Evolutionary conservation across 2,797 vertebrate species (phyloP).

Genomic region (Scleropages formosus): DNA sequence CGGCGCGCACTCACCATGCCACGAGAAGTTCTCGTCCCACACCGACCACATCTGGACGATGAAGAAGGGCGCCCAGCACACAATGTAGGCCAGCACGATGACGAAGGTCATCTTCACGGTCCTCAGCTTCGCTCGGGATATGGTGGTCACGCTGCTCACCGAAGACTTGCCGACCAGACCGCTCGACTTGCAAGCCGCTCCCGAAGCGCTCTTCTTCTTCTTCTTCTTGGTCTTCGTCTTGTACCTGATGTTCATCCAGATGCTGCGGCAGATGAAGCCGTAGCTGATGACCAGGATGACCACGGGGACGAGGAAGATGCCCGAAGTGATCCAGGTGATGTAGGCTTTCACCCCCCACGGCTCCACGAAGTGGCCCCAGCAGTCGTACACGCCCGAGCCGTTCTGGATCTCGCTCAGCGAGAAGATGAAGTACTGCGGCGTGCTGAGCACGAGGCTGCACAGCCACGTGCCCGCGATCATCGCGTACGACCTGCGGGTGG

Average conservation of each 20-base stretch:
- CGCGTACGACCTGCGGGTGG: conserved; percentile 80
- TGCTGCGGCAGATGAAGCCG: conserved; percentile 88
- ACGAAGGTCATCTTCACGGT: conserved; percentile 97
- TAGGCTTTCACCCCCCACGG: conserved; percentile 86
- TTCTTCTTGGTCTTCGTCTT: conserved; percentile 79
- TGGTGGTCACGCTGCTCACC: conserved; percentile 83
- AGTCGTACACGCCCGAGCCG: conserved; percentile 82
- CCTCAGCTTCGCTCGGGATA: conserved; percentile 90
- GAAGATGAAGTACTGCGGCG: conserved; percentile 92
- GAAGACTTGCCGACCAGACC: conserved; percentile 50
- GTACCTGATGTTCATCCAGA: conserved; percentile 82
- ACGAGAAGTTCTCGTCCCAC: conserved; percentile 81
- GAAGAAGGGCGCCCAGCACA: conserved; percentile 95
- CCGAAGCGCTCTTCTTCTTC: conserved; percentile 28
- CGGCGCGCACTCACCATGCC: conserved; percentile 74
- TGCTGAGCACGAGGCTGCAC: conserved; percentile 85
- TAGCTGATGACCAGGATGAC: conserved; percentile 81
- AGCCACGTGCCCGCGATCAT: conserved; percentile 89
- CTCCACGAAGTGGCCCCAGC: conserved; percentile 88
- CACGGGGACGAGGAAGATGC: conserved; percentile 87
- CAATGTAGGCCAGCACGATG: conserved; percentile 85
- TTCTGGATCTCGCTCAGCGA: conserved; percentile 84
- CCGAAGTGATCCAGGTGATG: conserved; percentile 89
- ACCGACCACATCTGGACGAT: conserved; percentile 94
- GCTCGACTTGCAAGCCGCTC: too few relatives aligned